Evolutionary conservation across 2,888 invertebrate genomes (phyloP).

Genomic region (Nezara viridula): DNA sequence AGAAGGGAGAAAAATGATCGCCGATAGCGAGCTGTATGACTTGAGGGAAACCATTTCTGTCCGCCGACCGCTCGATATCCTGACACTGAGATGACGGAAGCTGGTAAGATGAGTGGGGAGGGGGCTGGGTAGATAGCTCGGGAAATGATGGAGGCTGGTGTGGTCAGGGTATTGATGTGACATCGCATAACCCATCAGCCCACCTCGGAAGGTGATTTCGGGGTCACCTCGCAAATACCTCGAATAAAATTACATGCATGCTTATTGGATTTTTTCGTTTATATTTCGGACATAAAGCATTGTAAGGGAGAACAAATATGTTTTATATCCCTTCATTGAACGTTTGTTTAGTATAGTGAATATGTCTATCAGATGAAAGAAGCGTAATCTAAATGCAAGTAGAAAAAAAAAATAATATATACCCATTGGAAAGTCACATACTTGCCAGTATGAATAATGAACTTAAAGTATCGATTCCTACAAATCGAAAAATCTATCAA

Average conservation of each 20-base stretch:
- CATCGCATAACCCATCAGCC: background rate
- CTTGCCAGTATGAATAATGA: too few relatives aligned
- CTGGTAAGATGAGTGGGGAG: background rate
- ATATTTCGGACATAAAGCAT: background rate
- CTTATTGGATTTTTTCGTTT: background rate
- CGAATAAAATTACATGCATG: background rate
- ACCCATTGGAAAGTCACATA: too few relatives aligned
- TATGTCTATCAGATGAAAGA: too few relatives aligned
- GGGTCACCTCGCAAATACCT: background rate
- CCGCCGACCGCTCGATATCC: background rate
- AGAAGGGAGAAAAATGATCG: background rate
- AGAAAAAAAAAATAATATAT: too few relatives aligned
- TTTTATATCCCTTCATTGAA: too few relatives aligned
- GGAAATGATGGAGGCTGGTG: background rate
- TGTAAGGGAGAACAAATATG: too few relatives aligned
- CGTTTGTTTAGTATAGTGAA: too few relatives aligned
- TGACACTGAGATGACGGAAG: constrained; percentile 17
- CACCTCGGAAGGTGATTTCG: background rate
- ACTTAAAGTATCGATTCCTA: too few relatives aligned
- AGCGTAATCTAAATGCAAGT: too few relatives aligned
- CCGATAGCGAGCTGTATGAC: background rate
- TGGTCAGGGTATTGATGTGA: constrained; percentile 6
- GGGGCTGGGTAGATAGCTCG: background rate
- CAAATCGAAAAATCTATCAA: too few relatives aligned
- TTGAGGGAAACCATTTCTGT: constrained; percentile 1